phyloP scores from a whole-genome alignment of 1,140 invertebrate species.

The Micrasema longulum region DNA sequence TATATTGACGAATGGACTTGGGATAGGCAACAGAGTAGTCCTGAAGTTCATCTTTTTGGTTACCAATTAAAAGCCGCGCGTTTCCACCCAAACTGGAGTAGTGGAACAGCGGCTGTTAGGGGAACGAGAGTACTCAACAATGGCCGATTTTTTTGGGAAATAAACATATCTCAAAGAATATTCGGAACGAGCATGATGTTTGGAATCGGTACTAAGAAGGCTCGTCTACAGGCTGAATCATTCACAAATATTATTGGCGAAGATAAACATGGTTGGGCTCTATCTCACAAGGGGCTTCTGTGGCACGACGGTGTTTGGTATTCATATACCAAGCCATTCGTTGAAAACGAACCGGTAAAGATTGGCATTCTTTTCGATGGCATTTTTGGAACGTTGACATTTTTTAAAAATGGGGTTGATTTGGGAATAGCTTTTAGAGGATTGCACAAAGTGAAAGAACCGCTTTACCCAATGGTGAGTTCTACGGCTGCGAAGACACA shows the following conservation, averaged over 20 bases:
- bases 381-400: slow-evolving; percentile 76
- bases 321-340: slow-evolving; percentile 76
- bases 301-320: slow-evolving; percentile 76
- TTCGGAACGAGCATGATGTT: slow-evolving; percentile 86
- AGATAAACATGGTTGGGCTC: slow-evolving; percentile 78
- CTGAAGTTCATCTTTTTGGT: slow-evolving; percentile 73
- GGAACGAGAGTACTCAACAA: slow-evolving; percentile 75
- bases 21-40: slow-evolving; percentile 73
- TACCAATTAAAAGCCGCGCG: slow-evolving; percentile 66
- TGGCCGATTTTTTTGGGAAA: slow-evolving; percentile 78
- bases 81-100: slow-evolving; percentile 84
- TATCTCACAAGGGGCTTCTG: slow-evolving; percentile 79
- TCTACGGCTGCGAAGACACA: slow-evolving; percentile 83
- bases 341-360: slow-evolving; percentile 75
- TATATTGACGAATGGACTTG: slow-evolving; percentile 77
- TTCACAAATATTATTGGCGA: slow-evolving; percentile 80
- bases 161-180: slow-evolving; percentile 73
- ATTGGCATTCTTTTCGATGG: slow-evolving; percentile 79
- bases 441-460: slow-evolving; percentile 70
- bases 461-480: slow-evolving; percentile 77
- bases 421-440: slow-evolving; percentile 72
- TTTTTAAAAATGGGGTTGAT: slow-evolving; percentile 77
- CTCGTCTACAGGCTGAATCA: slow-evolving; percentile 73
- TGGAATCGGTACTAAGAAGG: slow-evolving; percentile 75
- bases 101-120: slow-evolving; percentile 78